Evolutionary conservation across 2,797 vertebrate genomes (phyloP).

Genomic region (Acanthiza pusilla): DNA sequence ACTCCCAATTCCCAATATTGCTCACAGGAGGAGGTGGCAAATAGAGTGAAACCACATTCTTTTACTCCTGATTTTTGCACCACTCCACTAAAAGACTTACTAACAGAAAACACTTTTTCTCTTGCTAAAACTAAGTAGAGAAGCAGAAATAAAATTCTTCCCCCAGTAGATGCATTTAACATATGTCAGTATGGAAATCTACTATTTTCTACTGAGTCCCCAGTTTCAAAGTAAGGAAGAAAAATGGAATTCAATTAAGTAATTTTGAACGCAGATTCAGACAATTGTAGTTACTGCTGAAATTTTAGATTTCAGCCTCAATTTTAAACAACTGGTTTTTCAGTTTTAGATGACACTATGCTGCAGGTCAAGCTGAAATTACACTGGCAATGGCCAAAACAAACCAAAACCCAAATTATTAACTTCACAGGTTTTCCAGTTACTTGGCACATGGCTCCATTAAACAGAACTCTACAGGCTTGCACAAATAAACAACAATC

Average conservation of each 20-base stretch:
- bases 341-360: not conserved
- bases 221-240: not conserved
- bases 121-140: not conserved
- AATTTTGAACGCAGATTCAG: not conserved
- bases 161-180: not conserved
- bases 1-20: not conserved
- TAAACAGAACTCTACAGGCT: not conserved
- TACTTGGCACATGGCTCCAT: not conserved
- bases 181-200: not conserved
- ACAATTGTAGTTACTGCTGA: not conserved
- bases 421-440: not conserved
- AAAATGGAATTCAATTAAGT: not conserved
- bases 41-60: not conserved
- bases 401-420: not conserved
- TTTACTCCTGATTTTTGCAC: not conserved
- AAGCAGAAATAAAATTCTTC: not conserved
- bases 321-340: not conserved
- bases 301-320: not conserved
- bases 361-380: not conserved
- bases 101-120: not conserved
- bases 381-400: not conserved
- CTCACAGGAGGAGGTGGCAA: not conserved
- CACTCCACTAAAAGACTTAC: not conserved
- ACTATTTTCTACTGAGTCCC: not conserved
- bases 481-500: not conserved